Conservation (phyloP, 2,797 vertebrate genomes). For the Halcyon chelicuti region DNA sequence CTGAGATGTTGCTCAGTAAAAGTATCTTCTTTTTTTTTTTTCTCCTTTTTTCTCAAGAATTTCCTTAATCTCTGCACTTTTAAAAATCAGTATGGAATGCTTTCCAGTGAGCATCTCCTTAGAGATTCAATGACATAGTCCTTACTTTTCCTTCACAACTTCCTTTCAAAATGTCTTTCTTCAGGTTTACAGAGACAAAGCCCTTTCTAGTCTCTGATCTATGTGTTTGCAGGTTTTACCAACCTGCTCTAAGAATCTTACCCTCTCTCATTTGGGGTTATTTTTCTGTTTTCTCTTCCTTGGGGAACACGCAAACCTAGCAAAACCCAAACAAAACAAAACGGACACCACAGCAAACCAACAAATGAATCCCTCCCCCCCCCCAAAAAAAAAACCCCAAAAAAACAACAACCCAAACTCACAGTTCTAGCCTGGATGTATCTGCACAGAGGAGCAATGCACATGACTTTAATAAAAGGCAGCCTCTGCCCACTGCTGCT, state of each 20-base stretch:
- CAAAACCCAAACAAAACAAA: background rate
- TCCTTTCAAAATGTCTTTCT: background rate
- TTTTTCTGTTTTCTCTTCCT: background rate
- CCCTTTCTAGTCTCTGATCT: background rate
- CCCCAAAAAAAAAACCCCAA: fast-evolving
- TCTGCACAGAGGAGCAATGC: background rate
- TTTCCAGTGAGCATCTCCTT: background rate
- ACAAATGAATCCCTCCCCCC: fast-evolving
- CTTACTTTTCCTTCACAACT: background rate
- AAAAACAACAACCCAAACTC: fast-evolving
- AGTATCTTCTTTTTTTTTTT: background rate
- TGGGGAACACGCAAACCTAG: background rate
- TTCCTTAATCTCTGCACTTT: background rate
- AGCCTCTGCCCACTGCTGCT: background rate
- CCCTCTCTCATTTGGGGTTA: background rate
- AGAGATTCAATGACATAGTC: background rate
- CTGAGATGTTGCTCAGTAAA: background rate
- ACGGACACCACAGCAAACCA: background rate
- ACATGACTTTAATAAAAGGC: background rate
- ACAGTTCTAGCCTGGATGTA: background rate
- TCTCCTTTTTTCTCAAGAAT: background rate
- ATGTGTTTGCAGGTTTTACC: background rate
- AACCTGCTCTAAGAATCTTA: background rate
- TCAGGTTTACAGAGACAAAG: background rate
- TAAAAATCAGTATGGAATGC: background rate